A percentile compares a stretch with the other conserved stretches of the same genome.
These are phyloP conservation scores for Pseudomyrmex sp. DNA, from an alignment of 1,140 invertebrate genomes.

Conservation along the genomic window DNA sequence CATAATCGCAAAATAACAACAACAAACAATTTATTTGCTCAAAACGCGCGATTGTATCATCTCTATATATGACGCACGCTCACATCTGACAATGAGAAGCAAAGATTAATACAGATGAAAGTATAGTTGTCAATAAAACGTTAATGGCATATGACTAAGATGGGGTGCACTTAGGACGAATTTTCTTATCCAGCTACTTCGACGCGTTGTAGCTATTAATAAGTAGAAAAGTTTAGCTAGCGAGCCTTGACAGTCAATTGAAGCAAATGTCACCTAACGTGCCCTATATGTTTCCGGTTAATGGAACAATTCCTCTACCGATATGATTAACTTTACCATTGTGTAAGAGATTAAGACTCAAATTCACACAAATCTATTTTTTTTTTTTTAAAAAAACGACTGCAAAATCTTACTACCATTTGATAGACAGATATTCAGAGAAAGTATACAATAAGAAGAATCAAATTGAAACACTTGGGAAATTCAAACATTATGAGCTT, in stretches of 20 bases:
- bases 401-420: neutral
- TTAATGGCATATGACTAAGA: conserved; percentile 10
- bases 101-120: neutral
- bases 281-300: conserved; percentile 40
- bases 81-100: neutral
- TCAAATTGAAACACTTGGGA: neutral
- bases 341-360: too few species aligned
- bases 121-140: conserved; percentile 9
- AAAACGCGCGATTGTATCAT: neutral
- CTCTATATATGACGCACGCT: neutral
- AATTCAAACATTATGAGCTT: neutral
- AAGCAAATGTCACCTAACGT: conserved; percentile 32
- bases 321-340: neutral
- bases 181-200: conserved; percentile 48
- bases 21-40: neutral
- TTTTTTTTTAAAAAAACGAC: neutral
- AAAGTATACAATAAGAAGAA: neutral
- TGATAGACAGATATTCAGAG: neutral
- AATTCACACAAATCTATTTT: neutral
- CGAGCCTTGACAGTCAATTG: conserved; percentile 63
- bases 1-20: too few species aligned
- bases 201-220: conserved; percentile 32
- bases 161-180: conserved; percentile 29
- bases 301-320: conserved; percentile 8
- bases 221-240: conserved; percentile 43